Evolutionary conservation across 2,888 invertebrate species (phyloP), one percentile per base, ranked within the genome.

Genomic region (Hipparchia semele): DNA sequence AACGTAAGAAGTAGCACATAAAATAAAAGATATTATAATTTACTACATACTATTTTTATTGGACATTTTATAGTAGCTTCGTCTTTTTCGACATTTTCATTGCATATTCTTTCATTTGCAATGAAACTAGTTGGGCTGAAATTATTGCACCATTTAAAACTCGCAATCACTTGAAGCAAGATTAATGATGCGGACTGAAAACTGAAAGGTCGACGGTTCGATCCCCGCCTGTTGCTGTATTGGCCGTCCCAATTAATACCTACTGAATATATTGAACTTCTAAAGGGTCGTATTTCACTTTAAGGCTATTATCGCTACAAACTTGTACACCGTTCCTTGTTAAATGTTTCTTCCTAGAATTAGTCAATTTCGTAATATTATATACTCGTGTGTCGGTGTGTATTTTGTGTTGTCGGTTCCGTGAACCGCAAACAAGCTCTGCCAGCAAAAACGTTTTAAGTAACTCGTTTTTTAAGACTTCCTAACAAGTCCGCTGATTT

Each of bases 401-500:
- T 75, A 74, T 74, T 73, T 75, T 72, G 74, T 72, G 75, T 74
- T 72, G 75, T 72, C 75, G 64, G 74, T 76, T 76, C 75, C 62
- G 72, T 76, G 75, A 76, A 76, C 75, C 70, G 75, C 75, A 74
- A 76, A 73, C 74, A 72, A 65, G 74, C 68, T 76, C 68, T 67
- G 70, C 70, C 68, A 76, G 73, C 68, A 75, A 73, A 73, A 74
- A 76, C 74, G 71, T 76, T 76, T 72, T 74, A 66, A 70, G 70
- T 62, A n/a, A 70, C 73, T 59, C 54, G 66, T 72, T 70, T 75
- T 73, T 64, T 61, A 33, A 62, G 71, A 67, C 56, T 69, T 67
- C 33, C 73, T 58, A 59, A 73, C 68, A 73, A 71, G 71, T 61
- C 68, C 61, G 70, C 51, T 56, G 68, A 60, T 61, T 56, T 71